Evolutionary conservation across 2,888 invertebrate genomes (phyloP).

Genomic region (Thymelicus lineola): DNA sequence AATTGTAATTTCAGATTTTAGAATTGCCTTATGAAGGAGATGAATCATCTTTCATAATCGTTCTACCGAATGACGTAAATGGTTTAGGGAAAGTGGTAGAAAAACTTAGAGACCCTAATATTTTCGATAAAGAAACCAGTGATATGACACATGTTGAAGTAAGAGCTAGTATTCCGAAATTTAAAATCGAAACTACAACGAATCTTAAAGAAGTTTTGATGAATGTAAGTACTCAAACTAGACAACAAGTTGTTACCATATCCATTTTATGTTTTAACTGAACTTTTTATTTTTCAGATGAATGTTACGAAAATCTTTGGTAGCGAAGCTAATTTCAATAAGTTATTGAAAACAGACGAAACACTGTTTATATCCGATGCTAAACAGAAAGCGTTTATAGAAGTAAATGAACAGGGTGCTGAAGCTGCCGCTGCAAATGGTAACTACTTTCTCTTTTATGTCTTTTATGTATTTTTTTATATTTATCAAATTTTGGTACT

Average conservation of each 20-base stretch:
- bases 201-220: constrained; percentile 85
- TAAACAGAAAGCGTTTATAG: constrained; percentile 93
- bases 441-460: constrained; percentile 51
- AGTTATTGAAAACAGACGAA: constrained; percentile 77
- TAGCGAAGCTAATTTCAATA: constrained; percentile 84
- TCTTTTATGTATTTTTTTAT: too few species aligned
- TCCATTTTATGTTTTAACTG: neutral
- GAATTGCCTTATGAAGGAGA: constrained; percentile 90
- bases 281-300: constrained; percentile 40
- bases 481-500: too few species aligned
- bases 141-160: constrained; percentile 80
- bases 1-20: constrained; percentile 79
- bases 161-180: constrained; percentile 89
- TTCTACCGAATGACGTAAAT: constrained; percentile 88
- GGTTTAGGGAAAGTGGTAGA: constrained; percentile 86
- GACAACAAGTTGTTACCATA: neutral
- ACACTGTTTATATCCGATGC: constrained; percentile 87
- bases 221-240: constrained; percentile 76
- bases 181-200: constrained; percentile 90
- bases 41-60: constrained; percentile 89
- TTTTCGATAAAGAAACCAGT: constrained; percentile 67
- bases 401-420: constrained; percentile 94
- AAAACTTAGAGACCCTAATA: constrained; percentile 80
- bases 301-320: constrained; percentile 56
- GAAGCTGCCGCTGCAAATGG: constrained; percentile 94